A percentile compares a stretch with the other conserved stretches of the same genome.
Conservation (phyloP, 2,113 vertebrate genomes). For the Seriola aureovittata region DNA sequence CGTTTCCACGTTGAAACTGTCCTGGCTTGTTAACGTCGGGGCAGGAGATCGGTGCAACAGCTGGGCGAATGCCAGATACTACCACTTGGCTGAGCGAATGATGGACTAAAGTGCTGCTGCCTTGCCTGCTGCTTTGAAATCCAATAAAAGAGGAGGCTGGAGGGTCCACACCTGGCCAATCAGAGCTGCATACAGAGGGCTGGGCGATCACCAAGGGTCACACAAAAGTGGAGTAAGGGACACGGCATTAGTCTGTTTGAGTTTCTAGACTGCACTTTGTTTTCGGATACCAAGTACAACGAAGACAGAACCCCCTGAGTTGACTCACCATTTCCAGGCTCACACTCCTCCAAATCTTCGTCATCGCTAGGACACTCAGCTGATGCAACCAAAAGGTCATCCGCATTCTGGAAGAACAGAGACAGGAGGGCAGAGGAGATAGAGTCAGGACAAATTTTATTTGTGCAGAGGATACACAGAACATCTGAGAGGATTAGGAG, state of each 20-base stretch:
- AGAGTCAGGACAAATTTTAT: constrained; percentile 25
- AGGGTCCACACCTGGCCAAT: constrained; percentile 53
- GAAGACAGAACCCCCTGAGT: constrained; percentile 71
- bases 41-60: constrained; percentile 61
- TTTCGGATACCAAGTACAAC: constrained; percentile 38
- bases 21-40: constrained; percentile 47
- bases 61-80: constrained; percentile 61
- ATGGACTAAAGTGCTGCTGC: constrained; percentile 22
- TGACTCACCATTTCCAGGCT: constrained; percentile 95
- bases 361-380: constrained; percentile 96
- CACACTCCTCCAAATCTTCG: constrained; percentile 96
- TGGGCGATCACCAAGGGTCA: constrained; percentile 29
- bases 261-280: constrained; percentile 1
- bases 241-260: background rate
- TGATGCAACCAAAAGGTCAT: constrained; percentile 94
- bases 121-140: constrained; percentile 51
- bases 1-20: constrained; percentile 48
- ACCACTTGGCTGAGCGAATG: constrained; percentile 41
- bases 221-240: constrained; percentile 38
- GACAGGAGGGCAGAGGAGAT: constrained; percentile 18
- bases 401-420: constrained; percentile 88
- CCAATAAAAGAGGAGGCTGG: constrained; percentile 1
- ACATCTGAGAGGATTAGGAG: constrained; percentile 17
- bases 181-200: constrained; percentile 69
- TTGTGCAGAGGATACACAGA: background rate